Conservation (phyloP, 2,888 invertebrate genomes). For the Athalia cordata region DNA sequence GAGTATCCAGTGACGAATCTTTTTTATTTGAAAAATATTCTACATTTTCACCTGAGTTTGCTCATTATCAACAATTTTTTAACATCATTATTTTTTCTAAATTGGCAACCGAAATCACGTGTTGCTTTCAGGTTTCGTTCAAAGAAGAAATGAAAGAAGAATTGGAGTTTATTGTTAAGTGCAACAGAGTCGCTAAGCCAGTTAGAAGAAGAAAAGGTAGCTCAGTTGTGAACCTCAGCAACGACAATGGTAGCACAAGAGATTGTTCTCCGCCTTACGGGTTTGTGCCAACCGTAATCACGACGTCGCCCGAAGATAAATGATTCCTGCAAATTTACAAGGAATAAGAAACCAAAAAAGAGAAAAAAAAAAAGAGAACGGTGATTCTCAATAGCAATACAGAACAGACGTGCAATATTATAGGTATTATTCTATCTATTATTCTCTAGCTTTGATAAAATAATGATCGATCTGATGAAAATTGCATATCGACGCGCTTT, state of each 20-base stretch:
- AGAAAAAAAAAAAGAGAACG: background rate
- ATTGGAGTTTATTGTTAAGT: conserved; percentile 82
- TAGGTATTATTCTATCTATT: no score
- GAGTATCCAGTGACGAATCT: conserved; percentile 50
- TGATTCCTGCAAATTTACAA: background rate
- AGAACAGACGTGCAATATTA: no score
- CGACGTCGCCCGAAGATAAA: conserved; percentile 56
- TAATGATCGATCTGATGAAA: no score
- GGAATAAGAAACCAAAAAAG: background rate
- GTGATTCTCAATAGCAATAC: no score
- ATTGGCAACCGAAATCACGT: background rate
- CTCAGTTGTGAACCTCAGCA: conserved; percentile 68
- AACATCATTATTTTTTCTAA: background rate
- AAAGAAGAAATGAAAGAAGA: conserved; percentile 82
- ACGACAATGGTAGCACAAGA: conserved; percentile 61
- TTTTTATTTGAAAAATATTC: background rate
- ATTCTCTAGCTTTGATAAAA: no score
- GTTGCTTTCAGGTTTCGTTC: conserved; percentile 77
- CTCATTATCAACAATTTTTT: background rate
- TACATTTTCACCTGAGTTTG: background rate
- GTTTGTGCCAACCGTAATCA: conserved; percentile 63
- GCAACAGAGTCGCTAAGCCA: conserved; percentile 82
- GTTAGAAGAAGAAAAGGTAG: conserved; percentile 75
- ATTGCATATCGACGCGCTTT: no score
- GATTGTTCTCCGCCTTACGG: conserved; percentile 63